phyloP scores from a whole-genome alignment of 2,888 invertebrate species.

The Pasiphila rectangulata region DNA sequence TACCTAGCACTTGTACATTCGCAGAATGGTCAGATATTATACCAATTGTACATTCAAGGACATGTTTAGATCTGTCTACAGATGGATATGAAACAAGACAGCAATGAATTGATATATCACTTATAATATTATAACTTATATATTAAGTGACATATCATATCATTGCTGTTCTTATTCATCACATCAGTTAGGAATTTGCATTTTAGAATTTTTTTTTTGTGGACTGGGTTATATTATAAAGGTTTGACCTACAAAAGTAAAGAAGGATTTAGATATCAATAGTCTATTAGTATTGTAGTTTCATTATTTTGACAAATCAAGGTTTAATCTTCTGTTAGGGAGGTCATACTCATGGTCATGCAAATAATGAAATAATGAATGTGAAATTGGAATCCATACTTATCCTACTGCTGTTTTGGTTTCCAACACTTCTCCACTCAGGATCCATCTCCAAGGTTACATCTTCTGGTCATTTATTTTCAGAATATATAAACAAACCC shows the following conservation, averaged over 20 bases:
- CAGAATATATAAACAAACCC: conserved; percentile 13
- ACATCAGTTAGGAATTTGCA: too few species aligned
- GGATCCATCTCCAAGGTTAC: background rate
- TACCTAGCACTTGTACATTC: background rate
- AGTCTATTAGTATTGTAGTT: too few species aligned
- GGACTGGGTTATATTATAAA: too few species aligned
- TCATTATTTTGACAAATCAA: background rate
- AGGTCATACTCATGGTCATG: conserved; percentile 7
- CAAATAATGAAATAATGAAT: background rate
- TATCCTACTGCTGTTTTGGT: conserved; percentile 5
- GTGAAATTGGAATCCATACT: conserved; percentile 9
- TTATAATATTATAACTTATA: too few species aligned
- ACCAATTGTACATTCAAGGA: conserved; percentile 20
- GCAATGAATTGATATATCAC: background rate
- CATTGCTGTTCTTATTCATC: too few species aligned
- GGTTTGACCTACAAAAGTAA: too few species aligned
- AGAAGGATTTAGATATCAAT: too few species aligned
- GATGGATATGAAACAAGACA: conserved; percentile 10
- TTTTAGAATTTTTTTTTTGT: too few species aligned
- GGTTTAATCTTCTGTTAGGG: background rate
- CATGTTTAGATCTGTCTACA: conserved; percentile 6
- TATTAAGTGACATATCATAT: too few species aligned
- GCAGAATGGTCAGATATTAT: background rate
- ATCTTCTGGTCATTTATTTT: background rate
- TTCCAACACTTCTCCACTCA: background rate